A percentile compares a stretch with the other conserved stretches of the same genome.
Conservation (phyloP, 92 coral and sea anemone species). For the Zoanthus solanderi region DNA sequence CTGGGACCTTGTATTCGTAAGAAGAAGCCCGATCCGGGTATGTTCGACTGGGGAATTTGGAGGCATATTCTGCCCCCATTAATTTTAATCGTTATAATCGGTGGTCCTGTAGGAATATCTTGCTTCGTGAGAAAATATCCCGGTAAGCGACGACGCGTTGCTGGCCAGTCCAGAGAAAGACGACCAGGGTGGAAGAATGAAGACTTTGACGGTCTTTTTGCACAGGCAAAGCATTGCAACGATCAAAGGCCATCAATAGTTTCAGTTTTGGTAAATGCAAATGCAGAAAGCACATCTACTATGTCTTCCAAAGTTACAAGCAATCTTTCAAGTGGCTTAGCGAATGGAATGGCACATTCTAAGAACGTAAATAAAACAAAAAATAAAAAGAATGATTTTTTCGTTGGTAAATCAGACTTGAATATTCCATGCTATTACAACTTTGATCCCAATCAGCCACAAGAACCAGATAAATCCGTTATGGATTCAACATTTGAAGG, state of each 20-base stretch:
- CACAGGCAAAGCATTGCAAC: slow-evolving; percentile 72
- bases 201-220: slow-evolving; percentile 53
- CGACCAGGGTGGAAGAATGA: slow-evolving; percentile 53
- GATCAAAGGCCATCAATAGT: slow-evolving; percentile 70
- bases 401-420: slow-evolving; percentile 57
- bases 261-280: slow-evolving; percentile 62
- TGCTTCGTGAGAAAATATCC: slow-evolving; percentile 55
- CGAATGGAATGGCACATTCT: slow-evolving; percentile 14
- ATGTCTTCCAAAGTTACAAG: slow-evolving; percentile 19
- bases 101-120: slow-evolving; percentile 81
- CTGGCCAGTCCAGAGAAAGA: slow-evolving; percentile 16
- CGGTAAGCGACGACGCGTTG: slow-evolving; percentile 57
- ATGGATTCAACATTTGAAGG: slow-evolving; percentile 61
- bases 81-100: slow-evolving; percentile 71
- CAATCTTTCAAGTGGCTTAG: not conserved
- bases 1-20: slow-evolving; percentile 70
- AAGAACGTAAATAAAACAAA: slow-evolving; percentile 1
- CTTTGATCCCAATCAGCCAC: slow-evolving; percentile 57
- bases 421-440: slow-evolving; percentile 79
- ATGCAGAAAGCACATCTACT: slow-evolving; percentile 49
- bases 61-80: slow-evolving; percentile 70
- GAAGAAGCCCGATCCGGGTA: slow-evolving; percentile 25
- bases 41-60: slow-evolving; percentile 78
- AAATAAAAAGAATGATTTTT: slow-evolving; percentile 14
- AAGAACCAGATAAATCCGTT: slow-evolving; percentile 52